Conservation (phyloP, 2,113 vertebrate genomes). For the Ascaphus truei region DNA sequence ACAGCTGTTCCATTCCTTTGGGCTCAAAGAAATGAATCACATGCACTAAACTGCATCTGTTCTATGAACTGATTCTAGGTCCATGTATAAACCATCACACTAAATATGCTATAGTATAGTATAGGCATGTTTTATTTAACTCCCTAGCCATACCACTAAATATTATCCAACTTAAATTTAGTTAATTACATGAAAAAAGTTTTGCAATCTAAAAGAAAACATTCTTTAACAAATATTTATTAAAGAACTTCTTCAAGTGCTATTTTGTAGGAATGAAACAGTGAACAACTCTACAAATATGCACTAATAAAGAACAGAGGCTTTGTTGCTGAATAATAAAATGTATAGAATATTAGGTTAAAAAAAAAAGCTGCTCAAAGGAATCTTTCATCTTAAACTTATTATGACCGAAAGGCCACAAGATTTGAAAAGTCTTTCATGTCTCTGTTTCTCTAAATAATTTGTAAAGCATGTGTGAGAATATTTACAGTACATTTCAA, state of each 20-base stretch:
- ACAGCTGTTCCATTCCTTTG: no score
- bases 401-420: slow-evolving; percentile 62
- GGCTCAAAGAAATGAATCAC: not conserved
- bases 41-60: not conserved
- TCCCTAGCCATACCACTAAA: slow-evolving; percentile 19
- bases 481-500: not conserved
- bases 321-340: slow-evolving; percentile 37
- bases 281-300: slow-evolving; percentile 47
- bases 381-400: slow-evolving; percentile 72
- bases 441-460: slow-evolving; percentile 17
- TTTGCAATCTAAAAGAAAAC: slow-evolving; percentile 39
- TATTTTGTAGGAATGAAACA: not conserved
- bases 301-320: slow-evolving; percentile 49
- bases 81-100: slow-evolving; percentile 28
- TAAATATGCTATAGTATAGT: slow-evolving; percentile 17
- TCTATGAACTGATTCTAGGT: not conserved
- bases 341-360: slow-evolving; percentile 48
- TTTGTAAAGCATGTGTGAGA: slow-evolving; percentile 10
- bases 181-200: slow-evolving; percentile 20
- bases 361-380: slow-evolving; percentile 61
- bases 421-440: slow-evolving; percentile 29
- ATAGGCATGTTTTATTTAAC: slow-evolving; percentile 18
- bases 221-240: slow-evolving; percentile 37
- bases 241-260: slow-evolving; percentile 10
- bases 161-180: not conserved